These are phyloP conservation scores for Chaetodon auriga DNA, from an alignment of 2,113 vertebrate genomes.

Conservation along the genomic window DNA sequence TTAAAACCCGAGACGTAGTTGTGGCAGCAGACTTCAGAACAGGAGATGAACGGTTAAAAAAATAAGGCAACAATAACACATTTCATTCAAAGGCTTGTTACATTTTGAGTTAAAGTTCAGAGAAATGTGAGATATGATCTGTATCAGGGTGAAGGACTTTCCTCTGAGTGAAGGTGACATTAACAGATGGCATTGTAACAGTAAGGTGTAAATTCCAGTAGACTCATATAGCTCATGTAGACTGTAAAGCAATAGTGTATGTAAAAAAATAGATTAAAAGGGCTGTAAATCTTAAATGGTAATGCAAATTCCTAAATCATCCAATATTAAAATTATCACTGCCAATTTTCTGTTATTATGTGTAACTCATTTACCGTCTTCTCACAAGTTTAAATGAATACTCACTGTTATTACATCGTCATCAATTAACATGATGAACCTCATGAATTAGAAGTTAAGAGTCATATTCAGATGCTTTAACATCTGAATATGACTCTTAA, in stretches of 20 bases:
- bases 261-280: background rate
- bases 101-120: conserved; percentile 45
- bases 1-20: conserved; percentile 35
- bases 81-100: conserved; percentile 66
- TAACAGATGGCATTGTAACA: conserved; percentile 22
- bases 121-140: conserved; percentile 20
- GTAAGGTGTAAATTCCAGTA: conserved; percentile 17
- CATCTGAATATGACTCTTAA: background rate
- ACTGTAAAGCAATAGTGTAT: conserved; percentile 13
- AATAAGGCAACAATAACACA: conserved; percentile 80
- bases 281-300: background rate
- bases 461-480: conserved; percentile 25
- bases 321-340: background rate
- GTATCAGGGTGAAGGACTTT: background rate
- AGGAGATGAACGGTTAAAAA: conserved; percentile 59
- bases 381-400: background rate
- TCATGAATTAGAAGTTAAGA: conserved; percentile 22
- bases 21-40: conserved; percentile 68
- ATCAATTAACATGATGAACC: conserved; percentile 3
- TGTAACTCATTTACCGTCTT: background rate
- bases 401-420: conserved; percentile 5
- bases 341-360: background rate
- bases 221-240: conserved; percentile 1
- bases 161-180: conserved; percentile 6
- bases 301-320: background rate